Percentiles rank a stretch among this genome's conserved stretches.
These are phyloP conservation scores for Ametastegia equiseti DNA, from an alignment of 2,888 invertebrate species.

Conservation along the genomic window DNA sequence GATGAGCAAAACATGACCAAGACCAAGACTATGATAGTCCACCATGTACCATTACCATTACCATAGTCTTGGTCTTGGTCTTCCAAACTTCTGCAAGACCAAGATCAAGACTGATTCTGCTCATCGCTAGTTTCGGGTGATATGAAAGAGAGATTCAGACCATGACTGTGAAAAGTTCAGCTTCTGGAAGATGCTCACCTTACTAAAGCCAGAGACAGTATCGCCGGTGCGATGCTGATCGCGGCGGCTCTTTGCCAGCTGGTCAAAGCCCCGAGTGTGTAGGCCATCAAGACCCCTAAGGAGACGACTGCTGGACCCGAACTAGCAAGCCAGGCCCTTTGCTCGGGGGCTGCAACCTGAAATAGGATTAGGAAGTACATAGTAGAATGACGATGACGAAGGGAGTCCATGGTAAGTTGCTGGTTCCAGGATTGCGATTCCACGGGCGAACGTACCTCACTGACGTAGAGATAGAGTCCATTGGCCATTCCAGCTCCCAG, in stretches of 20 bases:
- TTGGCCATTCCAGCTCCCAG: constrained; percentile 81
- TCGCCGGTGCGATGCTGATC: constrained; percentile 78
- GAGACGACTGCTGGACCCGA: constrained; percentile 85
- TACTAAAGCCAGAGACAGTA: constrained; percentile 67
- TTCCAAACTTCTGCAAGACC: no score
- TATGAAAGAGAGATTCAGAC: no score
- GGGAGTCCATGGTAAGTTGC: no score
- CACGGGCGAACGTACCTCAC: constrained; percentile 61
- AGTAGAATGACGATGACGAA: background rate
- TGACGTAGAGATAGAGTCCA: constrained; percentile 71
- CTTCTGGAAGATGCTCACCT: constrained; percentile 58
- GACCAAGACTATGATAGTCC: no score
- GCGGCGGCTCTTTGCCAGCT: constrained; percentile 84
- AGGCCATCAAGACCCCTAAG: constrained; percentile 84
- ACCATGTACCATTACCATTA: no score
- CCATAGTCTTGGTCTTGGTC: no score
- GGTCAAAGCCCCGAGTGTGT: constrained; percentile 82
- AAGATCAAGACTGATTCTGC: no score
- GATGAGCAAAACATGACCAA: background rate
- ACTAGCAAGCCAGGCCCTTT: constrained; percentile 84
- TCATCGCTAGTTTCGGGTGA: no score
- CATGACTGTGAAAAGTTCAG: no score
- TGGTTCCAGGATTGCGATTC: background rate
- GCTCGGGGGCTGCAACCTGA: constrained; percentile 83
- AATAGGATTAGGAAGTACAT: no score